A percentile compares a stretch with the other conserved stretches of the same genome.
phyloP scores from a whole-genome alignment of 2,888 invertebrate species.

The Byasa hedistus region DNA sequence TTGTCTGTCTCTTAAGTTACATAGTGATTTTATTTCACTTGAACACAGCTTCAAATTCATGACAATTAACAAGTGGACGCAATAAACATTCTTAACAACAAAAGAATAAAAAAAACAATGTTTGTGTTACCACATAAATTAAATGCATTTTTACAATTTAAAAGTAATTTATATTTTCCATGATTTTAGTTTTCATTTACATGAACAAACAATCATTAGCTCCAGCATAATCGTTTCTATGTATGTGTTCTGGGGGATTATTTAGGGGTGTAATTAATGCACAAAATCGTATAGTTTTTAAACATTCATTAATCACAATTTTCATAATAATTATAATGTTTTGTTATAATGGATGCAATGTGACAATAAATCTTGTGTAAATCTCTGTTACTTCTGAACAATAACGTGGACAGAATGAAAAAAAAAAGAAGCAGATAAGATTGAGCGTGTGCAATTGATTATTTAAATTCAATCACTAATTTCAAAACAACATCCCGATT shows the following conservation, averaged over 20 bases:
- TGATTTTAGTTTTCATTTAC: not conserved
- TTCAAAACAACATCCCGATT: not conserved
- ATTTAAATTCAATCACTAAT: not conserved
- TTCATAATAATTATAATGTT: not conserved
- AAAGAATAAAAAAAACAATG: not conserved
- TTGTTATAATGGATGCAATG: not conserved
- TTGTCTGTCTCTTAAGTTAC: conserved; percentile 54
- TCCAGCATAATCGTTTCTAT: not conserved
- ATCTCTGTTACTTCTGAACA: not conserved
- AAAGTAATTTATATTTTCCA: not conserved
- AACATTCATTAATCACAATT: conserved; percentile 8
- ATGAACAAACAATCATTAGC: not conserved
- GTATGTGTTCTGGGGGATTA: not conserved
- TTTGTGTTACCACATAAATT: not conserved
- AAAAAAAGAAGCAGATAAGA: not conserved
- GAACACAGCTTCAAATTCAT: conserved; percentile 21
- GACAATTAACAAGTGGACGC: not conserved
- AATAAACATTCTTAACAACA: not conserved
- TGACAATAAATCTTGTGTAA: conserved; percentile 8
- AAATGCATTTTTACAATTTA: not conserved
- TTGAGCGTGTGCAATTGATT: not conserved
- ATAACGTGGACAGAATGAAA: not conserved
- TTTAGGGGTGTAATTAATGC: conserved; percentile 11
- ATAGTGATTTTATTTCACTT: conserved; percentile 72
- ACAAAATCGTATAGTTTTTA: conserved; percentile 17